Percentiles rank a stretch among this genome's conserved stretches.
Conservation (phyloP, 1,140 invertebrate genomes). For the Drosophila pseudoobscura region DNA sequence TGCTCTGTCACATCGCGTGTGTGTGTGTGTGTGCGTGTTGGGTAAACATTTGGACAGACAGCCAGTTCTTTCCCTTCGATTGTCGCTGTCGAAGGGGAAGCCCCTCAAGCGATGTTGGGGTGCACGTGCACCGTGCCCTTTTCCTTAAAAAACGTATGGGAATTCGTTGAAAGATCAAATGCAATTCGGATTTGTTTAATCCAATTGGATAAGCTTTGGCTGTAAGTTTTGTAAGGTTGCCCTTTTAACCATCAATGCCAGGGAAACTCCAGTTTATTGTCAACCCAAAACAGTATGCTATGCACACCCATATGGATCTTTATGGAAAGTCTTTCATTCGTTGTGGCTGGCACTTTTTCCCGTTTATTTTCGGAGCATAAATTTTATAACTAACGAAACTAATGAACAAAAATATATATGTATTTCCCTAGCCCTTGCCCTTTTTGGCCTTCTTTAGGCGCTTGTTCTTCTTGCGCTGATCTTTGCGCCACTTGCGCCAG, state of each 20-base stretch:
- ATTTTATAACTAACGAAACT: slow-evolving; percentile 3
- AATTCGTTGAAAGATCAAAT: slow-evolving; percentile 59
- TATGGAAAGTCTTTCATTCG: too few species aligned
- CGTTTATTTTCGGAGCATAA: neutral
- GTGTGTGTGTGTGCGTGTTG: slow-evolving; percentile 38
- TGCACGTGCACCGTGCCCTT: neutral
- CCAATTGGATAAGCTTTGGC: neutral
- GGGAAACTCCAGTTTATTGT: neutral
- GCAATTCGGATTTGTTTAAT: slow-evolving; percentile 11
- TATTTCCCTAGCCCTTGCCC: slow-evolving; percentile 48
- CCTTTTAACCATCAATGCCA: too few species aligned
- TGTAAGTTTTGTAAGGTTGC: neutral
- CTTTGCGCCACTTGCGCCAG: slow-evolving; percentile 66
- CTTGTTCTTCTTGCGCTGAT: slow-evolving; percentile 44
- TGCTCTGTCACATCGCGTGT: slow-evolving; percentile 8
- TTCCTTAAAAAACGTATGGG: slow-evolving; percentile 55
- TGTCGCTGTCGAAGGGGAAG: slow-evolving; percentile 55
- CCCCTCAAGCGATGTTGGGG: slow-evolving; percentile 36
- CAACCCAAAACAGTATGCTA: neutral
- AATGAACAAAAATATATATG: neutral
- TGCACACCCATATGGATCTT: too few species aligned
- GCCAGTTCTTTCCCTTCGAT: slow-evolving; percentile 40
- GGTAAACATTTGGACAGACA: slow-evolving; percentile 62
- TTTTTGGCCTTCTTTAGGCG: slow-evolving; percentile 28
- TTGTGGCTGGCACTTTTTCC: neutral